Conservation (phyloP, 1,140 invertebrate genomes). For the Homalodisca vitripennis region DNA sequence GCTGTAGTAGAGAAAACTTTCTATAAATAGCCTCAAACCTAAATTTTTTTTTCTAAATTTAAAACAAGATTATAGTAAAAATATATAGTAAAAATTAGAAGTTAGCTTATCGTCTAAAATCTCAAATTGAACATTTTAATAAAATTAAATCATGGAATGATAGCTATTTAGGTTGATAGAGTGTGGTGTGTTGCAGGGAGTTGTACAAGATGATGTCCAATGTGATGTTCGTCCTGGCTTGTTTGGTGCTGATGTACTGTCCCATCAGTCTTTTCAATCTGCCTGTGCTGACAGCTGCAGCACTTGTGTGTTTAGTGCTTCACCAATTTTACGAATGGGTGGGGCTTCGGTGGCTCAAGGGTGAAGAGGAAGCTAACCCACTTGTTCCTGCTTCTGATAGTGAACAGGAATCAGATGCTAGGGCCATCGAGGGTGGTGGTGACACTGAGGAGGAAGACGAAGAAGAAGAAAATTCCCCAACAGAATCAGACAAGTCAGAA, state of each 20-base stretch:
- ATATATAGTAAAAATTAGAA: too few relatives aligned
- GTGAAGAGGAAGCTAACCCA: not conserved
- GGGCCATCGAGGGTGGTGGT: too few relatives aligned
- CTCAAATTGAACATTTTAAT: not conserved
- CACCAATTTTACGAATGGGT: conserved; percentile 33
- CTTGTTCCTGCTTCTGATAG: too few relatives aligned
- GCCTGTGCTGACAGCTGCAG: conserved; percentile 45
- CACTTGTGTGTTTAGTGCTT: conserved; percentile 36
- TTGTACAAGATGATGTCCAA: conserved; percentile 29
- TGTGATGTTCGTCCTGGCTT: conserved; percentile 24
- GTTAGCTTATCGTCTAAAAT: too few relatives aligned
- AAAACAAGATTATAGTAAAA: too few relatives aligned
- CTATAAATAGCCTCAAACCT: too few relatives aligned
- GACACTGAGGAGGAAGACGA: not conserved
- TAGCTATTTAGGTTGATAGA: not conserved
- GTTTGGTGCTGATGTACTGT: conserved; percentile 33
- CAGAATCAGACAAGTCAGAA: too few relatives aligned
- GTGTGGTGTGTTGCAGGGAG: conserved; percentile 34
- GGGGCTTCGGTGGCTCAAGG: not conserved
- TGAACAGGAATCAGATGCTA: not conserved
- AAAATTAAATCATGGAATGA: too few relatives aligned
- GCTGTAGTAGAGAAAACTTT: too few relatives aligned
- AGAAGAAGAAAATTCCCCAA: not conserved
- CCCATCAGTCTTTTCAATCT: conserved; percentile 47
- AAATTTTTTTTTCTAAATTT: too few relatives aligned